Evolutionary conservation across 2,888 invertebrate species (phyloP).

Genomic region (Macrosoma leucophasiata): DNA sequence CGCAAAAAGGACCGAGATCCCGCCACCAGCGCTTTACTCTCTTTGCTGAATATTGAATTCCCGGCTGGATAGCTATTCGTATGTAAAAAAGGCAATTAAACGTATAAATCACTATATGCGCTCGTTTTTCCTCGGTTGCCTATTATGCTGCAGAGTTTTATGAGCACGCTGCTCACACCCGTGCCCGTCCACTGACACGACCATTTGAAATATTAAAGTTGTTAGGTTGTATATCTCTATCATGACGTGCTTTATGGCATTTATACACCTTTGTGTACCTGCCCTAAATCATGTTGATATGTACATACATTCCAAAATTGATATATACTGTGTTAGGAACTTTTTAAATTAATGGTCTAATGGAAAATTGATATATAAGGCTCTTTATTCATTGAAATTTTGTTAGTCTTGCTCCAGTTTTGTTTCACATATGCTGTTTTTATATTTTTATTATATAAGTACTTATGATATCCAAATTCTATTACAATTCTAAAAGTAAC

Average conservation of each 20-base stretch:
- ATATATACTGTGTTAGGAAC: conserved; percentile 46
- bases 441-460: too few species aligned
- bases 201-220: conserved; percentile 69
- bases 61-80: conserved; percentile 41
- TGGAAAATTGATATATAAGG: too few species aligned
- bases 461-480: too few species aligned
- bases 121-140: conserved; percentile 43
- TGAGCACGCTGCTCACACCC: conserved; percentile 34
- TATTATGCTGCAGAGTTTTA: conserved; percentile 47
- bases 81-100: conserved; percentile 64
- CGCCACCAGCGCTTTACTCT: conserved; percentile 42
- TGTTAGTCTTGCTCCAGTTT: too few species aligned
- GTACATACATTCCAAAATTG: conserved; percentile 39
- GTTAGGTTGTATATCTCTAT: conserved; percentile 64
- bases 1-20: conserved; percentile 30
- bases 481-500: too few species aligned
- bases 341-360: conserved; percentile 32
- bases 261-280: conserved; percentile 48
- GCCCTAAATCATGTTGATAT: conserved; percentile 52
- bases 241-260: conserved; percentile 53
- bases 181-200: conserved; percentile 48
- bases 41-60: conserved; percentile 66
- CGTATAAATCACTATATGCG: conserved; percentile 61
- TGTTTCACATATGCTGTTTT: too few species aligned
- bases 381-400: too few species aligned